phyloP scores from a whole-genome alignment of 2,888 invertebrate genomes.

The Mesochorus sp. region DNA sequence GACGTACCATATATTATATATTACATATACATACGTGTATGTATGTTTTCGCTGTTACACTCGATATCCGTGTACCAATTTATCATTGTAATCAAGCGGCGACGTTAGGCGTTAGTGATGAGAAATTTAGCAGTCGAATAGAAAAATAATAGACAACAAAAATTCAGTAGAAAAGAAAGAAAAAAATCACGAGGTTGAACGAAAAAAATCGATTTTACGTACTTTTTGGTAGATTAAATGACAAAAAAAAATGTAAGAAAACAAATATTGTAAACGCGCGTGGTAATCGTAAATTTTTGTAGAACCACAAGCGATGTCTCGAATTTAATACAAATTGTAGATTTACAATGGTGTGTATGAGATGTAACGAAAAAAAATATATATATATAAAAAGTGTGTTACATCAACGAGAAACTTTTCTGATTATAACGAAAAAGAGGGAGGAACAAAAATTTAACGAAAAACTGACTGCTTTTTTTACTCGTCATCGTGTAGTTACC shows the following conservation, averaged over 20 bases:
- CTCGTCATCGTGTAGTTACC: slow-evolving; percentile 35
- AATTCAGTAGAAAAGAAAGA: background rate
- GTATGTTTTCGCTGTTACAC: slow-evolving; percentile 56
- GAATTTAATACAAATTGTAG: slow-evolving; percentile 52
- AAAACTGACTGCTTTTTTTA: slow-evolving; percentile 51
- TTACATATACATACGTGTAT: slow-evolving; percentile 17
- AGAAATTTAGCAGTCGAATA: slow-evolving; percentile 15
- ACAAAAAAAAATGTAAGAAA: background rate
- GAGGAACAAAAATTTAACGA: slow-evolving; percentile 28
- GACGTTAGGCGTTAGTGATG: slow-evolving; percentile 31
- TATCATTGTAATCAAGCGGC: slow-evolving; percentile 40
- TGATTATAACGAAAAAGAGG: slow-evolving; percentile 30
- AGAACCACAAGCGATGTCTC: background rate
- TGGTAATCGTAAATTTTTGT: slow-evolving; percentile 14
- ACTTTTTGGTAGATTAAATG: slow-evolving; percentile 1
- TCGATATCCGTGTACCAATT: slow-evolving; percentile 56
- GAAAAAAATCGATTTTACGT: slow-evolving; percentile 17
- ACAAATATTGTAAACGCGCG: background rate
- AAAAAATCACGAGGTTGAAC: slow-evolving; percentile 15
- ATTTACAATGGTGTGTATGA: slow-evolving; percentile 32
- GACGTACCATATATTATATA: slow-evolving; percentile 1
- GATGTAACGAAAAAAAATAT: background rate
- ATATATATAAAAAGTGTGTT: slow-evolving; percentile 11
- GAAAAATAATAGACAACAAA: background rate
- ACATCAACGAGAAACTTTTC: slow-evolving; percentile 46